A percentile compares a stretch with the other conserved stretches of the same genome.
These are phyloP conservation scores for Myodes glareolus DNA, from an alignment of 2,113 vertebrate genomes.

Conservation along the genomic window DNA sequence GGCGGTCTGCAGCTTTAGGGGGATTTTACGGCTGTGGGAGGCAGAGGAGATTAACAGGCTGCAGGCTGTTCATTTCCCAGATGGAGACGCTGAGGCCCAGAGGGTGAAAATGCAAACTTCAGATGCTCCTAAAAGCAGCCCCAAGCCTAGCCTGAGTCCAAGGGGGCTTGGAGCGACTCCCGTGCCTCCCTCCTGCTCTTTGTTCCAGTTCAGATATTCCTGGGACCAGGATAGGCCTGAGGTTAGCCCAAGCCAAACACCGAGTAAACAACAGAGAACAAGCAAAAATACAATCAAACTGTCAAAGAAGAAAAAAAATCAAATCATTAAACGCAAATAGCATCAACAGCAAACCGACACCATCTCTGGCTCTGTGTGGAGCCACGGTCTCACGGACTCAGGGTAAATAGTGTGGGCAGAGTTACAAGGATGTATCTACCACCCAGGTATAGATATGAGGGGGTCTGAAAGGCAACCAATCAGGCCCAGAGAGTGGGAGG, in stretches of 20 bases:
- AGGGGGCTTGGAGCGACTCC: background rate
- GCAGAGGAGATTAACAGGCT: background rate
- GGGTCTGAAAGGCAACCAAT: background rate
- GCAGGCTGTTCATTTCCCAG: background rate
- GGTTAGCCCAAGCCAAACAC: background rate
- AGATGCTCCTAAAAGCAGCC: background rate
- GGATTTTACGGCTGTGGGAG: background rate
- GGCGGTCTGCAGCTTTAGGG: background rate
- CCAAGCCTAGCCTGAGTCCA: background rate
- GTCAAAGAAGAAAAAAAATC: background rate
- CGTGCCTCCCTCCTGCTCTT: background rate
- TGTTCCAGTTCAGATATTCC: background rate
- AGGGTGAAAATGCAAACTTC: background rate
- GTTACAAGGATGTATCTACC: background rate
- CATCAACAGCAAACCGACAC: background rate
- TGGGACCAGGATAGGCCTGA: background rate
- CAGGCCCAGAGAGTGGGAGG: background rate
- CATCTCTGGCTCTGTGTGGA: background rate
- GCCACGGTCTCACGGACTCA: background rate
- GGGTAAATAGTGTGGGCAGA: background rate
- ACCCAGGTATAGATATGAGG: fast-evolving
- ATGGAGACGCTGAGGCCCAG: background rate
- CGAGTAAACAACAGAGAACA: background rate
- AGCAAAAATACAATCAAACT: background rate
- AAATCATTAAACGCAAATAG: too few species aligned